Evolutionary conservation across 2,888 invertebrate species (phyloP).

Genomic region (Peribatodes rhomboidaria): DNA sequence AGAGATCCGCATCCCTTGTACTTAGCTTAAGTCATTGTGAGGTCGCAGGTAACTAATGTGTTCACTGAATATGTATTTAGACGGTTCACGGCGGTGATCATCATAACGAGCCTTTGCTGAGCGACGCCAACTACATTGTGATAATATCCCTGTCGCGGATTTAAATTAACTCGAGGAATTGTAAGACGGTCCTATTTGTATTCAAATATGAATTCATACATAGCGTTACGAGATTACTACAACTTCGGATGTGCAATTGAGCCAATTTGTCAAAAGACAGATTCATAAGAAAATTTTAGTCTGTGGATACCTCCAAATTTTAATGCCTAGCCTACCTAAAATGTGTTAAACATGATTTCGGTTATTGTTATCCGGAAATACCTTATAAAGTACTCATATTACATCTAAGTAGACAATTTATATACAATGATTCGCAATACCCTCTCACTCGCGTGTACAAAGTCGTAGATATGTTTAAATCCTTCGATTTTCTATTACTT

Average conservation of each 20-base stretch:
- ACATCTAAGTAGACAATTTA: too few species aligned
- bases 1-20: constrained; percentile 19
- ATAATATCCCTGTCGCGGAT: constrained; percentile 31
- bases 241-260: background rate
- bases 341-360: too few species aligned
- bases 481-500: too few species aligned
- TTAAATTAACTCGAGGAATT: constrained; percentile 26
- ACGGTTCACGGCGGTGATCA: constrained; percentile 49
- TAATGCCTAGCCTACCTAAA: too few species aligned
- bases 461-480: too few species aligned
- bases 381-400: too few species aligned
- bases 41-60: constrained; percentile 56
- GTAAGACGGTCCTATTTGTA: constrained; percentile 23
- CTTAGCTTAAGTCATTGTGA: constrained; percentile 44
- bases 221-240: background rate
- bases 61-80: constrained; percentile 67
- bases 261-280: too few species aligned
- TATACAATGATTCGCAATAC: too few species aligned
- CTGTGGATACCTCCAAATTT: too few species aligned
- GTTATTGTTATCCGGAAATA: too few species aligned
- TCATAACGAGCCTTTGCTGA: constrained; percentile 43
- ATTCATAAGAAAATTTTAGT: too few species aligned
- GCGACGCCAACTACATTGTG: constrained; percentile 30
- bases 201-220: constrained; percentile 7
- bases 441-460: too few species aligned